Evolutionary conservation across 1,140 invertebrate species (phyloP), one percentile per base, ranked within the genome.

Genomic region (Bombyx mandarina): DNA sequence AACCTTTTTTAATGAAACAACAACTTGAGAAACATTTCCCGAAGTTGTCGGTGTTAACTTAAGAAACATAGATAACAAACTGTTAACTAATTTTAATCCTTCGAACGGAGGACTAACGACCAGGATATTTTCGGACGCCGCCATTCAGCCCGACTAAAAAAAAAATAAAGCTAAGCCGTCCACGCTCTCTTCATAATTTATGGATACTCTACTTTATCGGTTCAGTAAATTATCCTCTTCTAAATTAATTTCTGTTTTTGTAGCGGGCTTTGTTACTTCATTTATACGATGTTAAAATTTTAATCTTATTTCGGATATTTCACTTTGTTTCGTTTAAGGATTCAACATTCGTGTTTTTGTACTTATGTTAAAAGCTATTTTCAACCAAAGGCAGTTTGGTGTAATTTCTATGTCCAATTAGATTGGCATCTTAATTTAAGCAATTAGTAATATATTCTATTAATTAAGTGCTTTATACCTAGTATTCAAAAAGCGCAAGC

Each of bases 51-150:
- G 26, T 35, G 26, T 5, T 35, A 35, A 35, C 26, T 3, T 35
- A 35, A 35, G 26, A 35, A 35, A 35, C 26, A 1, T 35, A 35
- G 26, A 35, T 52, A 43, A 56, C 54, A 49, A 49, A 73, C 62
- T 67, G 67, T 74, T 68, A 67, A 77, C 78, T 78, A 82, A 82
- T 81, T 81, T 76, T 74, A 79, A 77, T 74, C 71, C 58, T 18
- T 54, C 60, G 66, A 66, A 64, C 70, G 67, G 62, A 53, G 66
- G 66, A 69, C 77, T 75, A 82, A 82, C 75, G 73, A 71, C 71
- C 70, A 73, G 12, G 72, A 70, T 84, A 84, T 84, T 84, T 83
- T 79, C 75, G 72, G 76, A 74, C 76, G 73, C 74, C 71, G 73
- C 72, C 71, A 66, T 81, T 73, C 68, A 63, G 75, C 73, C 72